Evolutionary conservation across 2,888 invertebrate species (phyloP), one percentile per base, ranked within the genome.

Genomic region (Venustoraphidia nigricollis): DNA sequence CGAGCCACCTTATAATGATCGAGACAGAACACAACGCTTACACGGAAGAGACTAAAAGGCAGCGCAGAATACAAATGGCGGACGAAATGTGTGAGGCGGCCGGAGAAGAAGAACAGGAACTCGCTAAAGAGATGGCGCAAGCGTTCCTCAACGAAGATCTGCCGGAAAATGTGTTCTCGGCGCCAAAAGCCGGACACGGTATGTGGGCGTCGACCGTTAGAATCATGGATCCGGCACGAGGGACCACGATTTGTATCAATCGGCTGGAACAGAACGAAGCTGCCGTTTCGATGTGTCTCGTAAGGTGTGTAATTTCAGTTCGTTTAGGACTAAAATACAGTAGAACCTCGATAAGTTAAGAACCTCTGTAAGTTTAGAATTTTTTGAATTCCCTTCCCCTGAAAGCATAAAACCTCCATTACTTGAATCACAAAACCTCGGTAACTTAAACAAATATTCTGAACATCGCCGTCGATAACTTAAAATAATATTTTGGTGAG

Each of bases 1-100:
- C 88, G 13, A 88, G 86, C 35, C 86, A 93, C 60, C 76, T 98
- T 47, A 77, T 97, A 44, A 76, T 95, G 47, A 80, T 96, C 40
- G 97, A 98, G 69, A 94, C 96, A 10, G 98, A 99, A 66, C 96
- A 99, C 65, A 97, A 96, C 65, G 87, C 97, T 0, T 98, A 96
- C 64, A 97, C 97, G 0, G 95, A 96, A 57, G 90, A 93, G 56
- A 94, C 94, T 41, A 98, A 98, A 64, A 85, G 83, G 58, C 88
- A 90, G 57, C 76, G 76, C 51, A 79, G 93, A 58, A 76, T 91
- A 48, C 96, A 97, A 72, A 95, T 98, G 91, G 96, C 96, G 0
- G 92, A 95, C 63, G 94, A 97, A 70, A 94, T 97, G 91, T 81
- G 93, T 51, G 94, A 95, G 66, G 93, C 96, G 0, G 96, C 96